Base-by-base conservation (phyloP, 2,113 vertebrate genomes). In the Ariopsis seemanni region DNA sequence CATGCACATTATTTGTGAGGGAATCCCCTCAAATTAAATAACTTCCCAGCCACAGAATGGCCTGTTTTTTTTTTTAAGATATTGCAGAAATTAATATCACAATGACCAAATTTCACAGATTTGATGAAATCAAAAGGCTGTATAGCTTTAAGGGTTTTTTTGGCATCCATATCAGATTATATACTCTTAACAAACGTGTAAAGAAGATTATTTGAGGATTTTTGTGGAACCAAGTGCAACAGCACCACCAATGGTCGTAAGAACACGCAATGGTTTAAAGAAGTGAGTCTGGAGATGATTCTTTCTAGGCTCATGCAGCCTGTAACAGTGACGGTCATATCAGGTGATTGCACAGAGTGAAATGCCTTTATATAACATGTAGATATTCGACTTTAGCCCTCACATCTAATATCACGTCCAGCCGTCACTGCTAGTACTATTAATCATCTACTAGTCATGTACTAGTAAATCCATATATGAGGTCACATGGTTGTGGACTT, bases 401-500 rank as follows among this genome's bases (percentile, higher is more conserved):
- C 12, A 10, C 2, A 9, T 69, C 67, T 69, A 69, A 69, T 42
- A 48, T 50, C 48, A 52, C 8, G 3, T 7, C 69, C 22, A 50
- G 10, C 10, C n/a, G 48, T n/a, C 9, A 42, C 4, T 20, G 57
- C 30, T 25, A 63, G 17, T n/a, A 15, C 10, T 48, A 50, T 20
- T 48, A 42, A 34, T 48, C 0, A 25, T 15, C 20, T 84, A 14
- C 14, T n/a, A 30, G n/a, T 22, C 5, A 22, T 22, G 27, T 20
- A 57, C 7, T 57, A 27, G 15, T 30, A 30, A 71, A 72, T 0
- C 3, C 25, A 53, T 69, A 30, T 20, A 11, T 53, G 18, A 69
- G 27, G 71, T 58, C 18, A 4, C 6, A 42, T 50, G 84, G 55
- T 71, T 53, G 4, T 7, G 0, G 48, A 53, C 85, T 94, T 86